phyloP scores from a whole-genome alignment of 64 coral and sea anemone genomes.

The Montipora capricornis region DNA sequence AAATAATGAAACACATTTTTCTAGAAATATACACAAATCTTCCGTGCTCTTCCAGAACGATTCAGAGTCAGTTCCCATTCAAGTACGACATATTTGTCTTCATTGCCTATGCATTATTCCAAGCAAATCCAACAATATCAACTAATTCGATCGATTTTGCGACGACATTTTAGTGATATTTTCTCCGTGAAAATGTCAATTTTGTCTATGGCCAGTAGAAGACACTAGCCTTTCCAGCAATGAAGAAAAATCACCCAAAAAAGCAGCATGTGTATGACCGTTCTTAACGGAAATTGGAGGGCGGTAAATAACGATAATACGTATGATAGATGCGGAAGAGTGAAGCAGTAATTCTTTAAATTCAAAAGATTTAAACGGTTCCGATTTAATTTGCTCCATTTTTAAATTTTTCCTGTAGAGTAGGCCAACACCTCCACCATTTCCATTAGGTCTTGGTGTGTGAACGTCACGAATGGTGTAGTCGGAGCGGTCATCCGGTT shows the following conservation, averaged over 20 bases:
- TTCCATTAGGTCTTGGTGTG: not conserved
- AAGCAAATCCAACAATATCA: too few relatives aligned
- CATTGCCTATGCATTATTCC: too few relatives aligned
- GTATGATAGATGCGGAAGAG: constrained; percentile 10
- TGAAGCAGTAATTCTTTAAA: constrained; percentile 21
- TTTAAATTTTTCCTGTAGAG: not conserved
- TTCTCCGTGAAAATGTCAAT: too few relatives aligned
- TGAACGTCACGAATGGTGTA: not conserved
- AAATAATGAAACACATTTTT: too few relatives aligned
- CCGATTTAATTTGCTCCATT: not conserved
- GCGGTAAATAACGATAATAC: constrained; percentile 49
- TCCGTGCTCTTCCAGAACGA: too few relatives aligned
- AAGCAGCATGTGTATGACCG: constrained; percentile 14
- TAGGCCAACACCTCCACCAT: not conserved
- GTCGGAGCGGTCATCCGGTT: not conserved
- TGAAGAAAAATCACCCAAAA: constrained; percentile 41
- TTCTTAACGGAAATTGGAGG: constrained; percentile 14
- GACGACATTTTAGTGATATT: too few relatives aligned
- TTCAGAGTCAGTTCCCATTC: too few relatives aligned
- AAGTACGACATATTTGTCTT: too few relatives aligned
- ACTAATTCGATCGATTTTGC: too few relatives aligned
- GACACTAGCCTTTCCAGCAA: constrained; percentile 31
- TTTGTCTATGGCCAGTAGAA: constrained; percentile 1
- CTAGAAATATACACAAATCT: too few relatives aligned
- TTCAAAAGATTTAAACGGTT: not conserved